phyloP scores from a whole-genome alignment of 2,797 vertebrate genomes.

The Tokudaia tokunoshimensis region DNA sequence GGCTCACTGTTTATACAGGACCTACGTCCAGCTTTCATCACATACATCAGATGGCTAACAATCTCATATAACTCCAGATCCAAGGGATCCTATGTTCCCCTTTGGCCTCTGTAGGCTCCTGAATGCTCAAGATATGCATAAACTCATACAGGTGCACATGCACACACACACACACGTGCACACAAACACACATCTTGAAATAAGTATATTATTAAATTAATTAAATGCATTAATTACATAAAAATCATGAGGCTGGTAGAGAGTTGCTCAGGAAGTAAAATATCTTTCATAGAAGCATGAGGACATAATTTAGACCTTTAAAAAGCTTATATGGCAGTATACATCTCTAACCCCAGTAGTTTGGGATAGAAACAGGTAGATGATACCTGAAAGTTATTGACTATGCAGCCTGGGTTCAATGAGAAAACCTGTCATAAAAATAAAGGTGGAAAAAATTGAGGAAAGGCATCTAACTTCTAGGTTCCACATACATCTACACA shows the following conservation, averaged over 20 bases:
- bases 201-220: neutral
- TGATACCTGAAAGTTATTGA: neutral
- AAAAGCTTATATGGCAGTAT: neutral
- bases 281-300: neutral
- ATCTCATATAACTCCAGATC: neutral
- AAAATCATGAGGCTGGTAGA: neutral
- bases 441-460: neutral
- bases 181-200: neutral
- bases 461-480: neutral
- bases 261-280: neutral
- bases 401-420: neutral
- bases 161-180: neutral
- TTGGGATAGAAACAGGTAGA: neutral
- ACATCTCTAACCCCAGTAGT: neutral
- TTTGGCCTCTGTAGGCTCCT: neutral
- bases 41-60: neutral
- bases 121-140: neutral
- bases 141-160: neutral
- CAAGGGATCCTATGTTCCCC: neutral
- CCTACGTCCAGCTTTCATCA: neutral
- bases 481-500: neutral
- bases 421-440: neutral
- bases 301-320: neutral
- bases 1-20: neutral
- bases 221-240: neutral